Evolutionary conservation across 2,888 invertebrate species (phyloP).

Genomic region (Lutraria lutraria): DNA sequence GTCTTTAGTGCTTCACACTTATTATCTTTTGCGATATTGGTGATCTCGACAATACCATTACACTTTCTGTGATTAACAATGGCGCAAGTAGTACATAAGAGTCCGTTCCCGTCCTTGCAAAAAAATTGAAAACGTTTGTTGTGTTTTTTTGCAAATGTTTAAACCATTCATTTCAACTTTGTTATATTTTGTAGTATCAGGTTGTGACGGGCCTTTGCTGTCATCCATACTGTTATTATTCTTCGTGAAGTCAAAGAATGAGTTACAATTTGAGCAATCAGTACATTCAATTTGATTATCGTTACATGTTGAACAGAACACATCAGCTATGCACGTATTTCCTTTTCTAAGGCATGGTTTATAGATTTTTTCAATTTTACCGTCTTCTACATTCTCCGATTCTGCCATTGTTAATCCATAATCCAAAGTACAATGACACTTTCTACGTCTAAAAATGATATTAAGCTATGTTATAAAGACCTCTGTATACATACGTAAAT

Average conservation of each 20-base stretch:
- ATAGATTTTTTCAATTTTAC: background rate
- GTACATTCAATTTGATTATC: conserved; percentile 13
- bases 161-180: conserved; percentile 10
- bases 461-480: too few relatives aligned
- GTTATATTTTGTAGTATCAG: too few relatives aligned
- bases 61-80: background rate
- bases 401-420: background rate
- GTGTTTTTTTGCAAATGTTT: background rate
- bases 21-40: background rate
- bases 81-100: background rate
- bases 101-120: background rate
- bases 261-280: background rate
- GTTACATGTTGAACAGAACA: background rate
- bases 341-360: background rate
- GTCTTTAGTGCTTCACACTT: background rate
- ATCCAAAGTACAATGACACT: too few relatives aligned
- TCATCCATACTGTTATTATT: background rate
- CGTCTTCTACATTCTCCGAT: background rate
- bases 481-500: too few relatives aligned
- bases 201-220: background rate
- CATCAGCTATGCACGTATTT: background rate
- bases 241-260: background rate
- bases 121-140: background rate
- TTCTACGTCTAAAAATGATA: too few relatives aligned
- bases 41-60: background rate